phyloP scores from a whole-genome alignment of 2,888 invertebrate genomes.

The Himalopsyche kuldschensis region DNA sequence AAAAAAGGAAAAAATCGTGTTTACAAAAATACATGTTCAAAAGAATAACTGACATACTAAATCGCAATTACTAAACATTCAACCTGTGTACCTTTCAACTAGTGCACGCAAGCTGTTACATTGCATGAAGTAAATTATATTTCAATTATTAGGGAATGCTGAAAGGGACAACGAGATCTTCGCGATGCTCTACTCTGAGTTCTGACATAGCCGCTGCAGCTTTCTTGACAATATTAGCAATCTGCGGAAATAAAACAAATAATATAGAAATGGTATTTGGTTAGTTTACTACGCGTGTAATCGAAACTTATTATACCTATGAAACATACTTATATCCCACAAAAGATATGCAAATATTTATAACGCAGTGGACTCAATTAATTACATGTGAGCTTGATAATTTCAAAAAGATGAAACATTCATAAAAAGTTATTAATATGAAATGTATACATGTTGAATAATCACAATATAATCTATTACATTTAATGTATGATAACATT shows the following conservation, averaged over 20 bases:
- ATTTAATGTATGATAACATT: too few species aligned
- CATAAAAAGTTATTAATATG: too few species aligned
- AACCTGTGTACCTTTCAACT: neutral
- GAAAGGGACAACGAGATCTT: conserved; percentile 88
- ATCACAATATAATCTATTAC: too few species aligned
- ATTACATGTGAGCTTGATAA: too few species aligned
- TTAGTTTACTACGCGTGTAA: too few species aligned
- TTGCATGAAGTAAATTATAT: neutral
- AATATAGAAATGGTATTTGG: neutral
- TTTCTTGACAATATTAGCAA: conserved; percentile 68
- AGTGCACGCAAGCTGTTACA: neutral
- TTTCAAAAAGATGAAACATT: too few species aligned
- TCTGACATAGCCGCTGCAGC: conserved; percentile 74
- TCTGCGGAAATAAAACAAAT: conserved; percentile 57
- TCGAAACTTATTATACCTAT: too few species aligned
- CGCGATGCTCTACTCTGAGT: conserved; percentile 84
- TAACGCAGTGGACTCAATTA: too few species aligned
- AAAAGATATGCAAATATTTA: too few species aligned
- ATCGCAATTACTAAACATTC: neutral
- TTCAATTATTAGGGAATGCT: conserved; percentile 63
- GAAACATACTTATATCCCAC: too few species aligned
- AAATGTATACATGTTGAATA: too few species aligned
- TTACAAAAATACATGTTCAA: neutral
- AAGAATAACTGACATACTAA: neutral
- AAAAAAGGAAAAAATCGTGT: neutral